Conservation (phyloP, 92 coral and sea anemone species). For the Paramuricea clavata region DNA sequence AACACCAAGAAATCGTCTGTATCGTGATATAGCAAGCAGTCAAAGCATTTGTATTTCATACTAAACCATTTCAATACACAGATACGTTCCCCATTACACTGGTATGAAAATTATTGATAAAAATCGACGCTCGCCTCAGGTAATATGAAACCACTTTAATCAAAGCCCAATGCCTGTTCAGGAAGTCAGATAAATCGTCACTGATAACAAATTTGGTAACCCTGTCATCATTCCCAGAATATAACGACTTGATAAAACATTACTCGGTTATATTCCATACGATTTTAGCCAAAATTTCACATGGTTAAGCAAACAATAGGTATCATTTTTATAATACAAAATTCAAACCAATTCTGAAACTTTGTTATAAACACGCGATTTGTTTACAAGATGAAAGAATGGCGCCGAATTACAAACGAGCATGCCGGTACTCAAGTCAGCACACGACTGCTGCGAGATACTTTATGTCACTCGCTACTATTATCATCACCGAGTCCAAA, state of each 20-base stretch:
- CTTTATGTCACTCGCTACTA: not conserved
- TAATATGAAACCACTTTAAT: conserved; percentile 21
- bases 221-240: not conserved
- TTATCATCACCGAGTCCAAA: too few species aligned
- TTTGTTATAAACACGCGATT: not conserved
- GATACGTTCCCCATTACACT: conserved; percentile 4
- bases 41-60: conserved; percentile 2
- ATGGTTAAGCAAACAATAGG: not conserved
- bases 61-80: conserved; percentile 1
- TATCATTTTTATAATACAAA: not conserved
- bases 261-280: not conserved
- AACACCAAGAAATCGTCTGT: not conserved
- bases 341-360: not conserved
- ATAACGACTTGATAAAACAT: not conserved
- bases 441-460: not conserved
- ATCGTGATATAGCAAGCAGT: not conserved
- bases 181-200: conserved; percentile 30
- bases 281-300: not conserved
- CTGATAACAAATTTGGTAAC: not conserved
- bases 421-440: not conserved
- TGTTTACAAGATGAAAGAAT: not conserved
- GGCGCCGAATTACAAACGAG: not conserved
- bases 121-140: not conserved
- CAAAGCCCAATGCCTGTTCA: conserved; percentile 17
- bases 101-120: not conserved